Percentiles rank a stretch among this genome's conserved stretches.
Conservation (phyloP, 2,797 vertebrate species). For the Stomatorhinus walkeri region DNA sequence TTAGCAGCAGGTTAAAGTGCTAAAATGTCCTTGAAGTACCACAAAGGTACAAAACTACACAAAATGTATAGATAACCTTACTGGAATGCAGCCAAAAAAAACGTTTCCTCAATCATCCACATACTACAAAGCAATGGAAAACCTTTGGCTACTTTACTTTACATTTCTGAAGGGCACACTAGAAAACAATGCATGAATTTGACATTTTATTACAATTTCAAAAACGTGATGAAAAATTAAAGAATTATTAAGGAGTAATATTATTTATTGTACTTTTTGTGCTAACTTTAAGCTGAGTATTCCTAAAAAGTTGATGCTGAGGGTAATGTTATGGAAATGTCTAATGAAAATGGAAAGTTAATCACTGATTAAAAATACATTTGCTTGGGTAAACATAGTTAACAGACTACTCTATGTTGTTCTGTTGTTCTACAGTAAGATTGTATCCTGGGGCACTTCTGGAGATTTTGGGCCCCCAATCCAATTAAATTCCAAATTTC, state of each 20-base stretch:
- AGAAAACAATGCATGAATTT: background rate
- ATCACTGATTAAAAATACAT: constrained; percentile 2
- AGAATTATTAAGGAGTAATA: background rate
- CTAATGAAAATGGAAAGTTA: background rate
- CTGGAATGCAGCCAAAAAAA: background rate
- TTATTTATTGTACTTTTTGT: background rate
- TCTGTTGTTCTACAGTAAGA: background rate
- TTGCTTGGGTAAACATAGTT: background rate
- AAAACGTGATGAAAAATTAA: background rate
- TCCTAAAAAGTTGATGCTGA: background rate
- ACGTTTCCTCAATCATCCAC: background rate
- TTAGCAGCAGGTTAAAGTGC: background rate
- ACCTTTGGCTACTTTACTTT: background rate
- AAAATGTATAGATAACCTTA: background rate
- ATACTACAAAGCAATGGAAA: background rate
- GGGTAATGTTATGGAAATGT: background rate
- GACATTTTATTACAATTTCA: background rate
- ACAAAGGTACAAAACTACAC: background rate
- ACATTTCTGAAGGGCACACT: background rate
- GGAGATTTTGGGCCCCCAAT: background rate
- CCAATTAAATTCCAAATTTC: background rate
- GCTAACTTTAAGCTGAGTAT: background rate
- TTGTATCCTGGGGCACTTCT: background rate
- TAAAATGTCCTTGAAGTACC: background rate
- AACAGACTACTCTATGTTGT: background rate